Evolutionary conservation across 2,888 invertebrate species (phyloP), one percentile per base, ranked within the genome.

Genomic region (Agrenia bidenticulata): DNA sequence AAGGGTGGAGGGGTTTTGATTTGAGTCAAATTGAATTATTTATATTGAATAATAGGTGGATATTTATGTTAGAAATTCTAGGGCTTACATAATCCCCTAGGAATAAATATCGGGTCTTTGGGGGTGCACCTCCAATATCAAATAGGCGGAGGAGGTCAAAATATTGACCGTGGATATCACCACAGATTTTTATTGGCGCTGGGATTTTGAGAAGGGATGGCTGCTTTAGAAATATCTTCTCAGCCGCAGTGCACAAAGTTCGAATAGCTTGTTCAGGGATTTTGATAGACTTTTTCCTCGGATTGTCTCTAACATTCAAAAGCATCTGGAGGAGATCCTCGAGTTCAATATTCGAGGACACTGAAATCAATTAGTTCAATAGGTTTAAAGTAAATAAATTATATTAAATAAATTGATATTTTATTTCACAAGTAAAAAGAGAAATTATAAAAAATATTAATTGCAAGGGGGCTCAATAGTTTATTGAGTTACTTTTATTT

Each of bases 121-220:
- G 83, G 5, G 84, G 84, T 74, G 80, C 83, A 9, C 84, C 84
- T 72, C 81, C 79, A 51, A 79, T 79, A 64, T 83, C 82, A 77
- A 84, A 83, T 66, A 82, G 81, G 50, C 82, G 75, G 7, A 84
- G 77, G 26, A 84, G 79, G 72, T 84, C 84, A 62, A 81, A 80
- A 76, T 79, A 84, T 77, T 84, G 84, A 17, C 84, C 81, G 72
- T 81, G 84, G 26, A 84, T 83, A 73, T 84, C 84, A 7, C 84
- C 84, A 64, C 81, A 81, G 49, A 84, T 81, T 75, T 82, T 83
- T 26, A 84, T 80, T 1, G 83, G 83, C 2, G 82, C 79, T 60
- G 78, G 79, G 51, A 84, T 77, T 73, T 83, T 82, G 49, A 84
- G 76, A 23, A 84, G 77, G 79, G 81, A 81, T 11, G 83, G 81